Evolutionary conservation across 2,113 vertebrate genomes (phyloP).

Genomic region (Muntiacus muntjak): DNA sequence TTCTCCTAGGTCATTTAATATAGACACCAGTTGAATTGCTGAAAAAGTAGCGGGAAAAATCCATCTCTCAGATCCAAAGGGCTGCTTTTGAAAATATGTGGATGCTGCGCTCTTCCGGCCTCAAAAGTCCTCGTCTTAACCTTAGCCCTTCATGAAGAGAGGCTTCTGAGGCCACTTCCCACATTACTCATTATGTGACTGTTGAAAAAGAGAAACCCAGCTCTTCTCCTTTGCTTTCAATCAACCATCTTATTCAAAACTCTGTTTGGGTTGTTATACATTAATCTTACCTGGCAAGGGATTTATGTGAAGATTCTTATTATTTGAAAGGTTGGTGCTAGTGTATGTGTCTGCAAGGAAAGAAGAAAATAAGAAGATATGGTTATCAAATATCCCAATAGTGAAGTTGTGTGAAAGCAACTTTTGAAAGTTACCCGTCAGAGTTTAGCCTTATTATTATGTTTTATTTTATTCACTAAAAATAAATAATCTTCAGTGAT

Average conservation of each 20-base stretch:
- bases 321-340: neutral
- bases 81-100: neutral
- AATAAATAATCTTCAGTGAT: neutral
- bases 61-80: neutral
- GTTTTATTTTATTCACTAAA: neutral
- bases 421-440: neutral
- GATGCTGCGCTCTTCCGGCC: neutral
- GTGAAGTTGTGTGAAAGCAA: neutral
- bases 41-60: slow-evolving; percentile 4
- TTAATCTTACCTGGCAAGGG: neutral
- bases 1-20: slow-evolving; percentile 6
- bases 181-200: neutral
- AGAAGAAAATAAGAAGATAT: neutral
- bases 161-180: neutral
- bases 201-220: neutral
- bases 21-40: neutral
- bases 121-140: neutral
- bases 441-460: neutral
- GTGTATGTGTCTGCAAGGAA: neutral
- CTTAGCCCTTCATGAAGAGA: neutral
- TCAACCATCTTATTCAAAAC: neutral
- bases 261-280: neutral
- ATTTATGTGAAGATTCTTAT: neutral
- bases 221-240: neutral
- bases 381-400: neutral